Percentiles rank a stretch among this genome's conserved stretches.
Conservation (phyloP, 2,888 invertebrate genomes). For the Trichogramma dendrolimi region DNA sequence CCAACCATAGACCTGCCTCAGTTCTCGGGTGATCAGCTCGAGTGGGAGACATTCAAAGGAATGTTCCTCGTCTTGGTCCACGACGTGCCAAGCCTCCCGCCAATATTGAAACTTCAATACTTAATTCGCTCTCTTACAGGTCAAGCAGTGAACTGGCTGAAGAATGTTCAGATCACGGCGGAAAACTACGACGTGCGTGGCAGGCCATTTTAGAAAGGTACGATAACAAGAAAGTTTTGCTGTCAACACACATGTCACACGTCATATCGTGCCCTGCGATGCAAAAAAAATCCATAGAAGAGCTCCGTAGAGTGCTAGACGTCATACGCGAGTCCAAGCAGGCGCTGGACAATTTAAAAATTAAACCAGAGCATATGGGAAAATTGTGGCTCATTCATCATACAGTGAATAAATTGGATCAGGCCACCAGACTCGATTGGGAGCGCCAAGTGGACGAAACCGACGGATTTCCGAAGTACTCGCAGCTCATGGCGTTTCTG, state of each 20-base stretch:
- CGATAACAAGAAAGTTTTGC: neutral
- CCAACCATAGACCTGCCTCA: constrained; percentile 2
- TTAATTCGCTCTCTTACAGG: neutral
- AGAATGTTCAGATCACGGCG: neutral
- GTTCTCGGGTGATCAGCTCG: constrained; percentile 7
- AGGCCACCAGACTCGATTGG: neutral
- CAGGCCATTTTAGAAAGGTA: neutral
- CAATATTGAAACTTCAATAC: constrained; percentile 1
- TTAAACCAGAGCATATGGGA: neutral
- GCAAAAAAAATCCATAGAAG: neutral
- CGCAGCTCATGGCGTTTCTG: neutral
- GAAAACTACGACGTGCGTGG: neutral
- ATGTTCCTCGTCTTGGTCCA: constrained; percentile 7
- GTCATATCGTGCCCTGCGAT: neutral
- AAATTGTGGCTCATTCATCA: neutral
- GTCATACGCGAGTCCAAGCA: neutral
- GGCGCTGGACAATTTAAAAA: neutral
- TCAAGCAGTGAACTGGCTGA: neutral
- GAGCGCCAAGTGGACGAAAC: neutral
- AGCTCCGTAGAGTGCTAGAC: neutral
- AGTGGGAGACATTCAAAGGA: constrained; percentile 4
- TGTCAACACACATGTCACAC: neutral
- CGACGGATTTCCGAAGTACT: neutral
- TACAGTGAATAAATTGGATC: neutral
- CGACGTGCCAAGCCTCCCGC: neutral